Percentiles rank a stretch among this genome's conserved stretches.
Evolutionary conservation across 2,797 vertebrate species (phyloP).

Genomic region (Ara ararauna): DNA sequence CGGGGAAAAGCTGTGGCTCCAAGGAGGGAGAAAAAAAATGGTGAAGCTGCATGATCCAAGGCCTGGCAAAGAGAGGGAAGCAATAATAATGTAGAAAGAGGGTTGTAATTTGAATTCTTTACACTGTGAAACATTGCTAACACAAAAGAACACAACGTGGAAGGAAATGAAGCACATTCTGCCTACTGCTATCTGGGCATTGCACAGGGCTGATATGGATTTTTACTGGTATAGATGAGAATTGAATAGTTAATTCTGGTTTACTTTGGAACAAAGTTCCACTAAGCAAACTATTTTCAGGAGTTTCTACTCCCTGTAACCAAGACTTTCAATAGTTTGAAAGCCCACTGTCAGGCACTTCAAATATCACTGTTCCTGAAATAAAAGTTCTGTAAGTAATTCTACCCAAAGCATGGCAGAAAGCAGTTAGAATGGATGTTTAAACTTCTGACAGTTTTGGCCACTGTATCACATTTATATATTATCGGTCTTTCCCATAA

Average conservation of each 20-base stretch:
- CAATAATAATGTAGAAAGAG: not conserved
- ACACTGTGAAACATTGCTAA: not conserved
- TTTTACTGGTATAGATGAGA: not conserved
- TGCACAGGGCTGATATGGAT: not conserved
- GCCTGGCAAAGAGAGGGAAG: not conserved
- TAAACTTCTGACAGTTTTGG: not conserved
- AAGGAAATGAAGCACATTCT: slow-evolving; percentile 28
- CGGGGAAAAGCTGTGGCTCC: not conserved
- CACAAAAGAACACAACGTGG: not conserved
- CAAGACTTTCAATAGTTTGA: not conserved
- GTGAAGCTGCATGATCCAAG: not conserved
- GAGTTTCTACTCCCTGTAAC: not conserved
- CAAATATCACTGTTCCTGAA: not conserved
- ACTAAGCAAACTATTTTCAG: not conserved
- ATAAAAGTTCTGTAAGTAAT: not conserved
- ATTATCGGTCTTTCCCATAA: not conserved
- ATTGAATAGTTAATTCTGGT: not conserved
- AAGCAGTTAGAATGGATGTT: not conserved
- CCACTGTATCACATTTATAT: not conserved
- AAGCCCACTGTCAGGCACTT: not conserved
- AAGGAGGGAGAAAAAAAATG: slow-evolving; percentile 52
- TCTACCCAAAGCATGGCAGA: not conserved
- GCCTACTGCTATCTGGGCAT: not conserved
- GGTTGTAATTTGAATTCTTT: not conserved
- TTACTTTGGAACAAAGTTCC: not conserved